Evolutionary conservation across 1,140 invertebrate genomes (phyloP), one percentile per base, ranked within the genome.

Genomic region (Hyles euphorbiae): DNA sequence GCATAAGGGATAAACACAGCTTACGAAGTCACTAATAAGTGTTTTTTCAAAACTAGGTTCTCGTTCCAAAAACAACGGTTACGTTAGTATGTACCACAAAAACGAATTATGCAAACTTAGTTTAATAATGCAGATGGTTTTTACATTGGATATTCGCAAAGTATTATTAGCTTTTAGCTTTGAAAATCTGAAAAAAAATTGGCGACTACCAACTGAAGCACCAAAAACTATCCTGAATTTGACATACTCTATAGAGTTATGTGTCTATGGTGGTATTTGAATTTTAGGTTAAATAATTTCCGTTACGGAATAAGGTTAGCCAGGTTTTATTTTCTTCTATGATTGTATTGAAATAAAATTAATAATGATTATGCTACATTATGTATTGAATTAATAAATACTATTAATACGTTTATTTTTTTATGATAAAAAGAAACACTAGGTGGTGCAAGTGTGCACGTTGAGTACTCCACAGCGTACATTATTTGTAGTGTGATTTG

Each of bases 181-280:
- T 76, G 60, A 78, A 76, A 80, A 72, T 72, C 68, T 43, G 60
- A 60, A 72, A 78, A 78, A 84, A 74, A 79, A 74, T 77, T 80
- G 70, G 75, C 78, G 74, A 79, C 72, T 76, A 74, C 72, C 73
- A 83, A 82, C 81, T 87, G 81, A 83, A 84, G 76, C 74, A 78
- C 76, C 71, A 81, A 81, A 74, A 66, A 74, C 69, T 66, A 69
- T 53, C 70, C 66, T 70, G 70, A 75, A 74, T 73, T 76, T 87
- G 83, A 87, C 85, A 86, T 68, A 74, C 74, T 68, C 63, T 68
- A 63, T 74, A 76, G 74, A 80, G 63, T 50, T 61, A 61, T 46
- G 55, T 75, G 67, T 85, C 79, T 83, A 81, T 88, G 81, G 59
- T 63, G 56, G 12, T 43, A 74, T 86, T 85, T 72, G 76, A 87